These are phyloP conservation scores for Caenorhabditis sp. DNA, from an alignment of 2,888 invertebrate species.

Conservation along the genomic window DNA sequence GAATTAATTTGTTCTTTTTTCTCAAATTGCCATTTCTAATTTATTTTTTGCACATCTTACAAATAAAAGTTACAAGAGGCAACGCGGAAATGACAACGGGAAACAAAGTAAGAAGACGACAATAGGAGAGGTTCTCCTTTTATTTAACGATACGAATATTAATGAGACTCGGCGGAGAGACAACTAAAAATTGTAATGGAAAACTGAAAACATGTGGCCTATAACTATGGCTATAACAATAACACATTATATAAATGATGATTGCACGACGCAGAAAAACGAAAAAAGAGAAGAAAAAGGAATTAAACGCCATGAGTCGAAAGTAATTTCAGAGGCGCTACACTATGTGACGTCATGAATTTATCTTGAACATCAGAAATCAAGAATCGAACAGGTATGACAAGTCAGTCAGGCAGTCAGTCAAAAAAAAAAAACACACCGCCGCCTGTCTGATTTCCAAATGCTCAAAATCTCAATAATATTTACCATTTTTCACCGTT, in stretches of 20 bases:
- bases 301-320: neutral
- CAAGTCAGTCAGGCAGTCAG: too few species aligned
- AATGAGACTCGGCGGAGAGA: conserved; percentile 1
- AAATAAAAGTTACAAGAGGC: too few species aligned
- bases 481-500: conserved; percentile 25
- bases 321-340: too few species aligned
- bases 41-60: too few species aligned
- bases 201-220: conserved; percentile 8
- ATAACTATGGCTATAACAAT: neutral
- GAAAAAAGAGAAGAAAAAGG: neutral
- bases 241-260: too few species aligned
- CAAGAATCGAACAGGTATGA: conserved; percentile 27
- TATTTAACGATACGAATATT: neutral
- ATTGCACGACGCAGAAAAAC: too few species aligned
- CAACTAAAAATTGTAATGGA: neutral
- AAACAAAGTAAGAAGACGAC: neutral
- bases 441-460: neutral
- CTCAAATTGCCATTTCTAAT: too few species aligned
- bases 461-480: conserved; percentile 26
- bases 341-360: conserved; percentile 38
- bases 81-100: neutral
- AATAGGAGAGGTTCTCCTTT: neutral
- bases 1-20: neutral
- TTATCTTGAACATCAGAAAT: conserved; percentile 19
- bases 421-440: conserved; percentile 14